phyloP scores from a whole-genome alignment of 2,113 vertebrate species.

The Pica pica region DNA sequence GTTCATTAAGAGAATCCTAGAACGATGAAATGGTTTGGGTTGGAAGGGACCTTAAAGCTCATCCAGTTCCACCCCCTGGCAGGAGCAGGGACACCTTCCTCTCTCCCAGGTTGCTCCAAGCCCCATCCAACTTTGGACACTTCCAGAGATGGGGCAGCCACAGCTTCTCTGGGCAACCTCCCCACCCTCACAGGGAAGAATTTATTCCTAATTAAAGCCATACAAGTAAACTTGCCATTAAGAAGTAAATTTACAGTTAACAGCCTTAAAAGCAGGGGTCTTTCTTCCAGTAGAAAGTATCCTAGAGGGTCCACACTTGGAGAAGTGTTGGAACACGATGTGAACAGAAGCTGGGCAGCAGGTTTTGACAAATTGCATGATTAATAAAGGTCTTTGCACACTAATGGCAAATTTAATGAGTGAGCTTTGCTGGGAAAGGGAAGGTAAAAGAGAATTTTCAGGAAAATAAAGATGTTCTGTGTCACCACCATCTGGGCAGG shows the following conservation, averaged over 20 bases:
- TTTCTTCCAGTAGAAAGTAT: neutral
- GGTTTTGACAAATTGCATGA: neutral
- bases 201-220: neutral
- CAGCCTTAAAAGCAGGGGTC: neutral
- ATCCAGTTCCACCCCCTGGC: rapidly evolving
- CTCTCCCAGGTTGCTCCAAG: rapidly evolving
- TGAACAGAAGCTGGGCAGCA: neutral
- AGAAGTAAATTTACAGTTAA: neutral
- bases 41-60: neutral
- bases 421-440: neutral
- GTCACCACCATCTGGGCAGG: neutral
- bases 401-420: neutral
- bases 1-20: neutral
- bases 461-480: neutral
- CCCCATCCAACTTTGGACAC: rapidly evolving
- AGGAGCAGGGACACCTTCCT: neutral
- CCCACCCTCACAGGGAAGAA: rapidly evolving
- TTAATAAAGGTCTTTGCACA: neutral
- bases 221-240: neutral
- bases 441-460: neutral
- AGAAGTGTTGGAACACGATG: neutral
- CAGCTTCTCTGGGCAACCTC: neutral
- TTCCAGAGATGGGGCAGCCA: neutral
- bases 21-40: rapidly evolving
- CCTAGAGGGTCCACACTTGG: neutral